Evolutionary conservation across 2,797 vertebrate genomes (phyloP).

Genomic region (Hippopotamyrus pictus): DNA sequence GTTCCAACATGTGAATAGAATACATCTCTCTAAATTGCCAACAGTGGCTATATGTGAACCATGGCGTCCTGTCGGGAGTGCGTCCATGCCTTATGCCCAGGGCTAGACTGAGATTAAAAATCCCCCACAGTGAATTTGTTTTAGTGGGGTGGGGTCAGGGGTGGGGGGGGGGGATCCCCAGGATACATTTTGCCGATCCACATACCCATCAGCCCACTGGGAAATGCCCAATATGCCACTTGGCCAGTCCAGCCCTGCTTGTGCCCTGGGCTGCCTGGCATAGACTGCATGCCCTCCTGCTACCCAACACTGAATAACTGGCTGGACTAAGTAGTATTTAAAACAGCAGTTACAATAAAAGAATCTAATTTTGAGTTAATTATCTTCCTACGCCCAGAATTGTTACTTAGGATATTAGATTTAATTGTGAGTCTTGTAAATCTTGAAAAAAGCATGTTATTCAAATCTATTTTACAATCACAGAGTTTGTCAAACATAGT

Average conservation of each 20-base stretch:
- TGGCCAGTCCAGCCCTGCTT: not conserved
- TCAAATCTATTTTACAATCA: not conserved
- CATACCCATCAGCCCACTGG: not conserved
- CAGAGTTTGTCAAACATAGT: not conserved
- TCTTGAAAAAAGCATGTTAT: not conserved
- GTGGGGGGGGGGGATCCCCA: not conserved
- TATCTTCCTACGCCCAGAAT: not conserved
- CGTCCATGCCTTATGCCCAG: not conserved
- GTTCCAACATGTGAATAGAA: not conserved
- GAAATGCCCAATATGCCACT: not conserved
- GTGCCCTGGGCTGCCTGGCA: not conserved
- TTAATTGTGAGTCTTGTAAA: not conserved
- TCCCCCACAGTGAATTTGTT: not conserved
- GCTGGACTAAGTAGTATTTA: not conserved
- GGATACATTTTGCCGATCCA: not conserved
- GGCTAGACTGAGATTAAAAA: not conserved
- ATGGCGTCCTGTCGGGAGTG: not conserved
- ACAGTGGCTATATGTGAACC: too few relatives aligned
- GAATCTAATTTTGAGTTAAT: not conserved
- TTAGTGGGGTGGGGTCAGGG: not conserved
- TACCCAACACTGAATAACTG: not conserved
- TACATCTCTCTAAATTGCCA: not conserved
- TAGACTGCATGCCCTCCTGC: not conserved
- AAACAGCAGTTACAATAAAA: not conserved
- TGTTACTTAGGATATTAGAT: not conserved